phyloP scores from a whole-genome alignment of 1,140 invertebrate genomes.

The Papilio polytes region DNA sequence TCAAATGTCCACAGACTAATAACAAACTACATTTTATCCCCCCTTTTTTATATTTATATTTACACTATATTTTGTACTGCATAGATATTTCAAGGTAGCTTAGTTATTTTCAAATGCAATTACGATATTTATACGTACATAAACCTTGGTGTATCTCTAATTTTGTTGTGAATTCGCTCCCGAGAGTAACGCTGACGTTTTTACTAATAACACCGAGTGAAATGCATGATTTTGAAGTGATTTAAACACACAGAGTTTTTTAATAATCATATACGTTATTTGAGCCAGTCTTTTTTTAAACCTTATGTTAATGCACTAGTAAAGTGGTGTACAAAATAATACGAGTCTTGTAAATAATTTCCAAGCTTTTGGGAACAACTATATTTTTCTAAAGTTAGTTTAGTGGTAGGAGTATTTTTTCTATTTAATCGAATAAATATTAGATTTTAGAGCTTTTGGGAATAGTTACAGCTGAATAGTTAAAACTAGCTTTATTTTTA shows the following conservation, averaged over 20 bases:
- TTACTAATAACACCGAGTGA: conserved; percentile 33
- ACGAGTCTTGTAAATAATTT: neutral
- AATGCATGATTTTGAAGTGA: conserved; percentile 33
- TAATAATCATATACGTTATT: neutral
- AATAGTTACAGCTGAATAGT: neutral
- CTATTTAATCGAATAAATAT: neutral
- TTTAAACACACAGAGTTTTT: neutral
- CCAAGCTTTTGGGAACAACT: neutral
- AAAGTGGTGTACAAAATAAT: neutral
- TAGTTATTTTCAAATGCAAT: neutral
- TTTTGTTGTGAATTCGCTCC: conserved; percentile 8
- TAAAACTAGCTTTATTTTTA: neutral
- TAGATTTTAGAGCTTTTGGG: neutral
- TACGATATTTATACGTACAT: neutral
- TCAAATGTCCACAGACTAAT: too few species aligned
- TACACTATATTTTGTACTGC: too few species aligned
- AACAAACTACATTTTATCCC: too few species aligned
- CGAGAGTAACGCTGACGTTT: conserved; percentile 14
- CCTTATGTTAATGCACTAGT: neutral
- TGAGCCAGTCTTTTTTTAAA: neutral
- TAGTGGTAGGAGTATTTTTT: neutral
- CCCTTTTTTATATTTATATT: too few species aligned
- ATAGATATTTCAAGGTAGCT: neutral
- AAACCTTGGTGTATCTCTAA: neutral
- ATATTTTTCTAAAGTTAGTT: neutral